These are phyloP conservation scores for Monoplex corrugatus DNA, from an alignment of 2,888 invertebrate genomes.

Conservation along the genomic window DNA sequence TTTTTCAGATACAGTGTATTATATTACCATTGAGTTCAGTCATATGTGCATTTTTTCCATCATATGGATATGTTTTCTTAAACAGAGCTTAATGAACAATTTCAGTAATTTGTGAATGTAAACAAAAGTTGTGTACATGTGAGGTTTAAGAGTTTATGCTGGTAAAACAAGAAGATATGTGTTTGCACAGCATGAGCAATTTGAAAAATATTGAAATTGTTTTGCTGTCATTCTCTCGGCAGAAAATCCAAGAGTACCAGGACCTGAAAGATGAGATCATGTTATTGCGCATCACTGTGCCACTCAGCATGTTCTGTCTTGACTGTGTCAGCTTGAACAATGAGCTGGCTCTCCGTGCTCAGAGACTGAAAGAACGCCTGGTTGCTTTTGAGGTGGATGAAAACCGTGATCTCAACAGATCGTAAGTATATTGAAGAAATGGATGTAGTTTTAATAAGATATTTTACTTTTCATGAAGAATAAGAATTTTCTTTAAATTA, in stretches of 20 bases:
- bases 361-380: slow-evolving; percentile 86
- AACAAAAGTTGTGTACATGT: too few species aligned
- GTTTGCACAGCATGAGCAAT: background rate
- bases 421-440: slow-evolving; percentile 82
- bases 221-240: slow-evolving; percentile 19
- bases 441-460: background rate
- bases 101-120: too few species aligned
- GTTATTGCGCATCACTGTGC: slow-evolving; percentile 89
- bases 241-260: slow-evolving; percentile 88
- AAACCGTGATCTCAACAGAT: slow-evolving; percentile 89
- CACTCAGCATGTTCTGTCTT: slow-evolving; percentile 91
- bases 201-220: too few species aligned
- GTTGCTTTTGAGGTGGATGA: slow-evolving; percentile 87
- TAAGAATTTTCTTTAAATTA: background rate
- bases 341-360: slow-evolving; percentile 84
- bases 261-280: slow-evolving; percentile 88
- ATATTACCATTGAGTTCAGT: too few species aligned
- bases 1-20: too few species aligned
- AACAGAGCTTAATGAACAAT: too few species aligned
- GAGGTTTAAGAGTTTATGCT: too few species aligned
- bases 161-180: too few species aligned
- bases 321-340: slow-evolving; percentile 88
- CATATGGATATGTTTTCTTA: too few species aligned
- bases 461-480: background rate
- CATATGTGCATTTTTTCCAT: too few species aligned